A percentile compares a stretch with the other conserved stretches of the same genome.
Evolutionary conservation across 2,113 vertebrate genomes (phyloP).

Genomic region (Trichomycterus rosablanca): DNA sequence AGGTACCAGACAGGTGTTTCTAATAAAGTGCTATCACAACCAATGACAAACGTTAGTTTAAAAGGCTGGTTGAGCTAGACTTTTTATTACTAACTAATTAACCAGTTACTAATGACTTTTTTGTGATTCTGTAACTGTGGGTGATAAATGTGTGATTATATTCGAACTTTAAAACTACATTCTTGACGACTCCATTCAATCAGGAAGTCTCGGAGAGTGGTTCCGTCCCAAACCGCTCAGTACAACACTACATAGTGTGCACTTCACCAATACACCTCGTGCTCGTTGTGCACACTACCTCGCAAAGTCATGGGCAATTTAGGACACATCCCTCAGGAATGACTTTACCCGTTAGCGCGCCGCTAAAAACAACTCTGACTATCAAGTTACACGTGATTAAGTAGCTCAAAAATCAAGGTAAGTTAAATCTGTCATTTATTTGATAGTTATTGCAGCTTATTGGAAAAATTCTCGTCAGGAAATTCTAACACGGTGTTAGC

Average conservation of each 20-base stretch:
- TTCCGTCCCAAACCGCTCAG: background rate
- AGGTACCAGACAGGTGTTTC: too few species aligned
- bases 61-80: too few species aligned
- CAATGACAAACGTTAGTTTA: too few species aligned
- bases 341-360: background rate
- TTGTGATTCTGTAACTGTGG: too few species aligned
- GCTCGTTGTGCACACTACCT: background rate
- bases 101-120: too few species aligned
- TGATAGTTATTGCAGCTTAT: too few species aligned
- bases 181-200: too few species aligned
- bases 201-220: background rate
- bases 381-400: background rate
- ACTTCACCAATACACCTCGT: background rate
- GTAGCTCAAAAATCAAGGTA: background rate
- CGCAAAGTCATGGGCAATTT: background rate
- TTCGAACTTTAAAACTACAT: too few species aligned
- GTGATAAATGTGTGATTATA: too few species aligned
- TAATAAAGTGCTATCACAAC: too few species aligned
- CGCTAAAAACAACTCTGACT: background rate
- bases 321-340: background rate
- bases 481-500: conserved; percentile 10
- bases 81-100: too few species aligned
- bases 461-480: too few species aligned
- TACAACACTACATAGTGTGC: background rate
- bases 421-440: background rate